These are phyloP conservation scores for Stichopus chloronotus DNA, from an alignment of 35 echinoderm and acorn worm species.

Conservation along the genomic window DNA sequence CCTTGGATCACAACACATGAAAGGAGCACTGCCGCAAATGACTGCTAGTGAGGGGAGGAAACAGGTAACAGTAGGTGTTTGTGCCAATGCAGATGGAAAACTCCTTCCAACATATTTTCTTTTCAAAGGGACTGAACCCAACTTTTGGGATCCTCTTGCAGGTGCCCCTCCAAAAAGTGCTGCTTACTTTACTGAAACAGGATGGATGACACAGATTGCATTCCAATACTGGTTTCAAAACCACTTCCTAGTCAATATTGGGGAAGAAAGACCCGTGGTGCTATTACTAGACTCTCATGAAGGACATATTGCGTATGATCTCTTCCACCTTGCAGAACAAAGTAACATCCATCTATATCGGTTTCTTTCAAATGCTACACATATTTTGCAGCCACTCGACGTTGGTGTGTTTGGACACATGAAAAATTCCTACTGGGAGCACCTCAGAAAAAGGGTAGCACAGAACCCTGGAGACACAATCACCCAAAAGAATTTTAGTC, in stretches of 20 bases:
- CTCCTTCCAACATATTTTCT: too few relatives aligned
- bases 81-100: too few relatives aligned
- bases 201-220: slow-evolving; percentile 35
- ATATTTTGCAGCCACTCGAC: too few relatives aligned
- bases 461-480: too few relatives aligned
- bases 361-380: slow-evolving; percentile 47
- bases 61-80: too few relatives aligned
- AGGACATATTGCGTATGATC: slow-evolving; percentile 34
- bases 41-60: slow-evolving; percentile 1
- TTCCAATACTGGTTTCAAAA: slow-evolving; percentile 47
- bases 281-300: slow-evolving; percentile 30
- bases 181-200: slow-evolving; percentile 22
- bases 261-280: slow-evolving; percentile 30
- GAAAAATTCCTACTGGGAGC: too few relatives aligned
- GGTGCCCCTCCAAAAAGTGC: too few relatives aligned
- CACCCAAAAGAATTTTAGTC: too few relatives aligned
- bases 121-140: too few relatives aligned
- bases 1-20: neutral
- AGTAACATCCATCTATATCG: slow-evolving; percentile 14
- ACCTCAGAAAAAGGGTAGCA: too few relatives aligned
- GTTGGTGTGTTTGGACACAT: too few relatives aligned
- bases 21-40: neutral
- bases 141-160: too few relatives aligned
- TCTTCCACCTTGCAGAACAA: slow-evolving; percentile 39
- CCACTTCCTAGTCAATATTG: neutral